These are phyloP conservation scores for Melanotaenia maccullochi DNA, from an alignment of 2,797 vertebrate species.

Conservation along the genomic window DNA sequence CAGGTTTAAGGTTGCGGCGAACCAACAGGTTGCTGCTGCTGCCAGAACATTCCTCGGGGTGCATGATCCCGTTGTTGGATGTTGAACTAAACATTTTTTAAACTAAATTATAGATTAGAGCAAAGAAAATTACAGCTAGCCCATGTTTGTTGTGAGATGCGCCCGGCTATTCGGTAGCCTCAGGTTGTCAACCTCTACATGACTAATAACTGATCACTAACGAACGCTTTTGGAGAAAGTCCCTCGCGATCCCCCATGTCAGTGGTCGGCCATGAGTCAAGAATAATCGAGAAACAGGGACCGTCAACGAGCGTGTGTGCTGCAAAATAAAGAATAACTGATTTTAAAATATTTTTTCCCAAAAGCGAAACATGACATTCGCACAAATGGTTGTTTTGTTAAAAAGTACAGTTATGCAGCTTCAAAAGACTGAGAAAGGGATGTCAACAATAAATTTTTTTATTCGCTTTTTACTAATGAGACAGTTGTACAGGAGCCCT, in stretches of 20 bases:
- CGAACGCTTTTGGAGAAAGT: neutral
- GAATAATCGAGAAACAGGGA: neutral
- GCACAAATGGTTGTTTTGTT: accelerated
- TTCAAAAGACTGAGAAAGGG: accelerated
- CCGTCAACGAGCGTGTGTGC: conserved; percentile 25
- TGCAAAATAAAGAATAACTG: neutral
- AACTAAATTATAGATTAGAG: conserved; percentile 5
- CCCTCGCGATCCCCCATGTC: neutral
- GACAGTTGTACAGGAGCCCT: conserved; percentile 16
- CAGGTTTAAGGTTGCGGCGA: conserved; percentile 11
- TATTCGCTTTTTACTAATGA: conserved; percentile 20
- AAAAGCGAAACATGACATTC: neutral
- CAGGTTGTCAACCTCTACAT: neutral
- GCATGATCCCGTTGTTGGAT: conserved; percentile 1
- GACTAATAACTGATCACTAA: neutral
- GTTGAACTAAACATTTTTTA: conserved; percentile 56
- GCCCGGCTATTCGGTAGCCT: neutral
- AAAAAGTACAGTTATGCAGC: accelerated
- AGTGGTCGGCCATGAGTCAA: conserved; percentile 45
- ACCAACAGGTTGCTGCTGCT: conserved; percentile 45
- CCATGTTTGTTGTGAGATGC: neutral
- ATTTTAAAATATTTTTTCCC: too few species aligned
- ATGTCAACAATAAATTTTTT: neutral
- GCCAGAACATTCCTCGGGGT: conserved; percentile 72
- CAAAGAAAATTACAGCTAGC: neutral